Percentiles rank a stretch among this genome's conserved stretches.
Evolutionary conservation across 2,113 vertebrate genomes (phyloP).

Genomic region (Meles meles): DNA sequence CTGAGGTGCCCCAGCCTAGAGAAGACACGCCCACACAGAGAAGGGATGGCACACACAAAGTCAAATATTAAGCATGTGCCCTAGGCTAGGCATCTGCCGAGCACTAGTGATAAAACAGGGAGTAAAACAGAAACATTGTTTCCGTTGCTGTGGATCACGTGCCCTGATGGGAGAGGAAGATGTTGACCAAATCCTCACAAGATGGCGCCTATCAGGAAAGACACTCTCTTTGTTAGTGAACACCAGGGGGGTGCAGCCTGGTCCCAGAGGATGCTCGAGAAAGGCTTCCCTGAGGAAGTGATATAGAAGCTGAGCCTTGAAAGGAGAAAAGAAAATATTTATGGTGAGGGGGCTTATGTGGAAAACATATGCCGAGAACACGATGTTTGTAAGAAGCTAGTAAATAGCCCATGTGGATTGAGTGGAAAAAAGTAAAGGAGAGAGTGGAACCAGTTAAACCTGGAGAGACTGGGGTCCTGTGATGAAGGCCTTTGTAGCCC

Average conservation of each 20-base stretch:
- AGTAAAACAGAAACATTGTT: not conserved
- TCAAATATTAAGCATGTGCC: not conserved
- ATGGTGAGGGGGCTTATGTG: not conserved
- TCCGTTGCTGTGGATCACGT: not conserved
- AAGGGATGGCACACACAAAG: too few species aligned
- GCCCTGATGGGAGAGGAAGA: not conserved
- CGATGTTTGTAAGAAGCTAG: not conserved
- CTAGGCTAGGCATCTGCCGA: not conserved
- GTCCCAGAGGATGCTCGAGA: not conserved
- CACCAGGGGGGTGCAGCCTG: too few species aligned
- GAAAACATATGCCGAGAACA: not conserved
- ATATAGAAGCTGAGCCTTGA: not conserved
- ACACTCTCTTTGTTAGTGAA: not conserved
- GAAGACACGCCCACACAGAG: not conserved
- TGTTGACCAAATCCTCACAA: too few species aligned
- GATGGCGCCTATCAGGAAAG: not conserved
- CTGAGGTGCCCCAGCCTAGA: not conserved
- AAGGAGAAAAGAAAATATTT: not conserved
- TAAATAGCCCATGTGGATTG: not conserved
- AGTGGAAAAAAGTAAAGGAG: not conserved
- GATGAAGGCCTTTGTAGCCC: not conserved
- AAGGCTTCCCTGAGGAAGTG: not conserved
- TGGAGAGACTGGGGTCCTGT: not conserved
- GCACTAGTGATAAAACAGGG: too few species aligned
- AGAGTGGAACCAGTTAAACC: not conserved